Evolutionary conservation across 2,113 vertebrate species (phyloP).

Genomic region (Macheiramphus alcinus): DNA sequence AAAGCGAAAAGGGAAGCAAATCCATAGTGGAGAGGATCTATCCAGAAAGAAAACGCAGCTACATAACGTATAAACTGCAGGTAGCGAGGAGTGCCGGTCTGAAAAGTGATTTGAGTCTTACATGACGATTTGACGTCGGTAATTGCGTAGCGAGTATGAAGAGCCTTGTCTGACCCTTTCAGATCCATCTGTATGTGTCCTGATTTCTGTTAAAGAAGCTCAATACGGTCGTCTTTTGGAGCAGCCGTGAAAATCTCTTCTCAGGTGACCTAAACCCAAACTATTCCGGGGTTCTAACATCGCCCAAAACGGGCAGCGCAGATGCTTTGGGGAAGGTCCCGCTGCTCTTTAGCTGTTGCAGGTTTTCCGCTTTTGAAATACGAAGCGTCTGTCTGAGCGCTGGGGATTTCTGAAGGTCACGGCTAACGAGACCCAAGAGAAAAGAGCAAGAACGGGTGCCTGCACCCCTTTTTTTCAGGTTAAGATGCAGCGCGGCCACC

Average conservation of each 20-base stretch:
- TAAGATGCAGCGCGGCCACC: accelerated
- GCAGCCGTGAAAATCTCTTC: accelerated
- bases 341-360: accelerated
- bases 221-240: accelerated
- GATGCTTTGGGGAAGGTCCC: accelerated
- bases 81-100: neutral
- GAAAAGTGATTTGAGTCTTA: accelerated
- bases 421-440: neutral
- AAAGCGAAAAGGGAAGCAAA: neutral
- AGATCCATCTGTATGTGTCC: accelerated
- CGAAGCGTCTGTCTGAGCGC: neutral
- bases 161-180: neutral
- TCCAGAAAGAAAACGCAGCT: accelerated
- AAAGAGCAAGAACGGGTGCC: neutral
- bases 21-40: accelerated
- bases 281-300: accelerated
- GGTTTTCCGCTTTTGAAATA: neutral
- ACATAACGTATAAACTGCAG: accelerated
- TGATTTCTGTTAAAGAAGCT: neutral
- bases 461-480: accelerated
- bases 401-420: neutral
- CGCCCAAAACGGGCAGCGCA: accelerated
- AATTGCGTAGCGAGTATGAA: accelerated
- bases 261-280: accelerated
- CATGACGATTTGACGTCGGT: accelerated